Base-by-base conservation (phyloP, 2,888 invertebrate species). In the Hanleya hanleyi region DNA sequence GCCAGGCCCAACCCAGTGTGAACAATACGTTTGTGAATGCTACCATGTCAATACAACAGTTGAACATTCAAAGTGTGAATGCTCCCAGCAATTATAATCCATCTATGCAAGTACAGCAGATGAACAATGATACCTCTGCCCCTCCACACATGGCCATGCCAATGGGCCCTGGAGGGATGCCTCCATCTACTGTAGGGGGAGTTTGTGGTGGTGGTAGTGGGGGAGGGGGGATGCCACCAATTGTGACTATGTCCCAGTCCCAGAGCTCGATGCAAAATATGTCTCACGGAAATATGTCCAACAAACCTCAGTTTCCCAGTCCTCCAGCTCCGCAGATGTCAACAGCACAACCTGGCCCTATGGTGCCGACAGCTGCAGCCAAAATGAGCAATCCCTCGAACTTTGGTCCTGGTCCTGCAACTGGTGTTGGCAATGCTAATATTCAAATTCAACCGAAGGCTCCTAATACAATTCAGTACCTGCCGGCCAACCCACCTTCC, bases 391-490 rank as follows among this genome's bases (percentile, higher is more conserved):
- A 78, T 18, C 84, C 84, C 15, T 83, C 85, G 2, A 77, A 77
- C 49, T 84, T 82, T 76, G n/a, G 18, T 9, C 47, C 47, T n/a
- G n/a, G n/a, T n/a, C 76, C 84, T 32, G 75, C 83, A 22, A 84
- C 80, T 76, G 84, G 86, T 67, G 80, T 94, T 86, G 94, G 94
- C 84, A 94, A 94, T 80, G 94, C 95, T 62, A 97, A 96, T 91
- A 90, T 92, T 69, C 96, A 96, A 91, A 97, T 98, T 35, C 98
- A 98, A 91, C 96, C 98, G 12, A 97, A 96, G 91, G 97, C 98
- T 15, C 98, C 98, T 0, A 98, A 98, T 91, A 98, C 98, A 47
- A 98, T 98, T 89, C 98, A 98, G 92, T 98, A 98, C 93, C 93
- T 98, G 90, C 98, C 98, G 32, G 96, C 97, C 68, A 93, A 97